phyloP scores from a whole-genome alignment of 2,797 vertebrate genomes.

The Streptopelia turtur region DNA sequence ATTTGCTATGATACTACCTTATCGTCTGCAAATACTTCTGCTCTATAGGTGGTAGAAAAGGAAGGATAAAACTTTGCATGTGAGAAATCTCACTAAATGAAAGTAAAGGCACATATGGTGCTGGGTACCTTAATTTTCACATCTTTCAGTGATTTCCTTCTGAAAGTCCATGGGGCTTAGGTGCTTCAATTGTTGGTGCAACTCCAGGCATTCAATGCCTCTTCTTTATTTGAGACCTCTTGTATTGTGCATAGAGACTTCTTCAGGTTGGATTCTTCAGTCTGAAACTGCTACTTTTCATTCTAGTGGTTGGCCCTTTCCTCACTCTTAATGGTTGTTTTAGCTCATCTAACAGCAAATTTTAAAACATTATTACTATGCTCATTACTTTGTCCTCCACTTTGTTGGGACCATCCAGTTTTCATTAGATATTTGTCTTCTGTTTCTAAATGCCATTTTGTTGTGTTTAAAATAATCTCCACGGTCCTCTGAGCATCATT shows the following conservation, averaged over 20 bases:
- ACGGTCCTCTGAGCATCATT: rapidly evolving
- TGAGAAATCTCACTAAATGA: background rate
- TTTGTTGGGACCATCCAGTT: background rate
- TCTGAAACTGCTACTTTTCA: background rate
- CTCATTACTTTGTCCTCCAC: background rate
- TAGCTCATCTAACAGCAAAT: background rate
- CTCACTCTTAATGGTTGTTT: background rate
- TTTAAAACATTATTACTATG: background rate
- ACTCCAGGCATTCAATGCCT: background rate
- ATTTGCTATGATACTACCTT: background rate
- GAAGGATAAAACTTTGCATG: background rate
- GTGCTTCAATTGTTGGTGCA: background rate
- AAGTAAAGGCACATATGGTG: background rate
- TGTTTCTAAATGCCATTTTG: background rate
- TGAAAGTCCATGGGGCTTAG: background rate
- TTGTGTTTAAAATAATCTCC: background rate
- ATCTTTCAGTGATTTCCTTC: background rate
- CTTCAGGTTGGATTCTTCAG: background rate
- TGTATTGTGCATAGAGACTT: background rate
- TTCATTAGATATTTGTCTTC: background rate
- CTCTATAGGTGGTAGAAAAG: background rate
- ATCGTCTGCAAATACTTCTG: background rate
- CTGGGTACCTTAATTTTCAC: background rate
- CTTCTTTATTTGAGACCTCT: background rate
- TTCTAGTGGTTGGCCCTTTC: background rate